Percentiles rank a stretch among this genome's conserved stretches.
phyloP scores from a whole-genome alignment of 2,888 invertebrate species.

The Meteorus colon region DNA sequence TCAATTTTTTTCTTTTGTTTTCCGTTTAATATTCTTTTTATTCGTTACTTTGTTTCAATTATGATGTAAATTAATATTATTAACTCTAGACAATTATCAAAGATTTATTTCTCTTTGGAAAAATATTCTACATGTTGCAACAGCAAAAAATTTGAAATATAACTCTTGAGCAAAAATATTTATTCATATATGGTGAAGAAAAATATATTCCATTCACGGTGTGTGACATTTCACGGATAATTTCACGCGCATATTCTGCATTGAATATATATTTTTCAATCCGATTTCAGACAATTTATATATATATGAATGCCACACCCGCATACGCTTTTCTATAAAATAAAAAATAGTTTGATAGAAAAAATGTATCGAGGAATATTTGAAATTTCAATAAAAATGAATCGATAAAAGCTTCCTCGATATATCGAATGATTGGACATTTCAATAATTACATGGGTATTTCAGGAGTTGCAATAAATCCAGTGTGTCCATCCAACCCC shows the following conservation, averaged over 20 bases:
- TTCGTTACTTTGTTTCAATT: not conserved
- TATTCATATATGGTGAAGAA: not conserved
- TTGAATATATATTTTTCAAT: constrained; percentile 40
- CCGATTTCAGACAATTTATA: constrained; percentile 12
- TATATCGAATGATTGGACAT: constrained; percentile 48
- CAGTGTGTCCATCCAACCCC: constrained; percentile 59
- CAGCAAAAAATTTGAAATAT: no score
- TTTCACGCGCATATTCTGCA: constrained; percentile 67
- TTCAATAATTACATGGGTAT: constrained; percentile 64
- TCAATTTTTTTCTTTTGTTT: not conserved
- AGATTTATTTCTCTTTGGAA: not conserved
- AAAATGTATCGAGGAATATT: not conserved
- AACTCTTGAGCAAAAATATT: no score
- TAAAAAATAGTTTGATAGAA: not conserved
- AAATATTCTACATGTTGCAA: no score
- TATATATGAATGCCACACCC: not conserved
- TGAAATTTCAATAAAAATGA: constrained; percentile 22
- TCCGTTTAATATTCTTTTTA: not conserved
- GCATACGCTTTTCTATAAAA: not conserved
- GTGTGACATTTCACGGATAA: constrained; percentile 69
- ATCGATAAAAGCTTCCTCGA: not conserved
- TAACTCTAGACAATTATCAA: not conserved
- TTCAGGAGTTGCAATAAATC: constrained; percentile 65
- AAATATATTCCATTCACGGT: constrained; percentile 68
- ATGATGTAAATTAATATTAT: not conserved